These are phyloP conservation scores for Oreochromis grahami DNA, from an alignment of 2,797 vertebrate species.

Conservation along the genomic window DNA sequence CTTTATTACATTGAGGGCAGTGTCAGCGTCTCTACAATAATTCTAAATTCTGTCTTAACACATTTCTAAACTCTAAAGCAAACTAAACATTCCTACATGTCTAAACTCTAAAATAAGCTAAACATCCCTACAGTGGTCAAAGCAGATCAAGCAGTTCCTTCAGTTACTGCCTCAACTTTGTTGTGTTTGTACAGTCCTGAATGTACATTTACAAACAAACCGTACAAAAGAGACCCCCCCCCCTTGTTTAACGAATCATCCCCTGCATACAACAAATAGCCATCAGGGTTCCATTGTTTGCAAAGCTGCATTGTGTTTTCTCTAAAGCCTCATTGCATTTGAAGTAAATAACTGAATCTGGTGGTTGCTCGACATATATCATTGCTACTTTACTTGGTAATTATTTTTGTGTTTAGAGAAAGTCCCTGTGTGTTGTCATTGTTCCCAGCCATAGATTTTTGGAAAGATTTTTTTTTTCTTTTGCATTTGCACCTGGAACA, in stretches of 20 bases:
- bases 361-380: slow-evolving; percentile 30
- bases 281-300: slow-evolving; percentile 5
- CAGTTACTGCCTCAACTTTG: not conserved
- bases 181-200: not conserved
- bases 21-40: no score
- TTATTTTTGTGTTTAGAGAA: slow-evolving; percentile 26
- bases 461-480: not conserved
- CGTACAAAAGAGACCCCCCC: not conserved
- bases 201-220: slow-evolving; percentile 18
- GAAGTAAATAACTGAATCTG: slow-evolving; percentile 10
- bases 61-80: no score
- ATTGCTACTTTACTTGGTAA: slow-evolving; percentile 11
- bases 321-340: slow-evolving; percentile 12
- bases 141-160: not conserved
- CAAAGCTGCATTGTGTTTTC: slow-evolving; percentile 31
- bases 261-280: not conserved
- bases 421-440: not conserved
- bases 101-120: no score
- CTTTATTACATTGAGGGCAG: no score
- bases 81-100: no score
- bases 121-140: not conserved
- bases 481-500: slow-evolving; percentile 4
- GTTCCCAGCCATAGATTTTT: slow-evolving; percentile 35
- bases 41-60: no score
- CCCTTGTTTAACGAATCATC: slow-evolving; percentile 2